These are phyloP conservation scores for Heliothis peltigera DNA, from an alignment of 2,888 invertebrate genomes.

Conservation along the genomic window DNA sequence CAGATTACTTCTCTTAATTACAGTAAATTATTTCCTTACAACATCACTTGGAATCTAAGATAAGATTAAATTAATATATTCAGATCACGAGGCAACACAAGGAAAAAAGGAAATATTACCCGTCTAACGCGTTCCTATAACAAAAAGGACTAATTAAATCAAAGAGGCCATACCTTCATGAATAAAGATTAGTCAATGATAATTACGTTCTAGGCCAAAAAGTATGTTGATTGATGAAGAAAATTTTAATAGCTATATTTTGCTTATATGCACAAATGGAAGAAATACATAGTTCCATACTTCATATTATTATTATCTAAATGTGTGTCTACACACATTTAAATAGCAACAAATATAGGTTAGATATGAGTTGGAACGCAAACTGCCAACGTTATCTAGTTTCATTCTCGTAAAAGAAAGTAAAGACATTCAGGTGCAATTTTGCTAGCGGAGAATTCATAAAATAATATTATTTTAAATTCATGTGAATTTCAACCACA, in stretches of 20 bases:
- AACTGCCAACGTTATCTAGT: constrained; percentile 17
- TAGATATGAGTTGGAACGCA: background rate
- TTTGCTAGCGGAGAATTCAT: background rate
- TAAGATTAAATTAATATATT: constrained; percentile 30
- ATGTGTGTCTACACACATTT: no score
- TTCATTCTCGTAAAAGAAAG: constrained; percentile 19
- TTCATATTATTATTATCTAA: no score
- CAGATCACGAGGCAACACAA: constrained; percentile 7
- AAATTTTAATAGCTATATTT: constrained; percentile 4
- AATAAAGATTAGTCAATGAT: background rate
- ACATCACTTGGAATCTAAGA: constrained; percentile 2
- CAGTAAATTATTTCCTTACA: constrained; percentile 17
- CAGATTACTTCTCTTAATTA: constrained; percentile 17
- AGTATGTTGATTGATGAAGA: background rate
- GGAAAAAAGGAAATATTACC: constrained; percentile 8
- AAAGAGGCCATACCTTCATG: constrained; percentile 6
- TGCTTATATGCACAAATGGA: constrained; percentile 2
- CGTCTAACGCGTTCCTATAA: constrained; percentile 18
- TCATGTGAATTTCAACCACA: no score
- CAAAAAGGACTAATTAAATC: constrained; percentile 25
- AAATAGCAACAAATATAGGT: no score
- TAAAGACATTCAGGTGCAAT: constrained; percentile 26
- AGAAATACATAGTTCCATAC: constrained; percentile 16
- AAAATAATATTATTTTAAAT: background rate
- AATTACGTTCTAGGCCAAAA: constrained; percentile 1